Evolutionary conservation across 2,113 vertebrate species (phyloP).

Genomic region (Halichoeres trimaculatus): DNA sequence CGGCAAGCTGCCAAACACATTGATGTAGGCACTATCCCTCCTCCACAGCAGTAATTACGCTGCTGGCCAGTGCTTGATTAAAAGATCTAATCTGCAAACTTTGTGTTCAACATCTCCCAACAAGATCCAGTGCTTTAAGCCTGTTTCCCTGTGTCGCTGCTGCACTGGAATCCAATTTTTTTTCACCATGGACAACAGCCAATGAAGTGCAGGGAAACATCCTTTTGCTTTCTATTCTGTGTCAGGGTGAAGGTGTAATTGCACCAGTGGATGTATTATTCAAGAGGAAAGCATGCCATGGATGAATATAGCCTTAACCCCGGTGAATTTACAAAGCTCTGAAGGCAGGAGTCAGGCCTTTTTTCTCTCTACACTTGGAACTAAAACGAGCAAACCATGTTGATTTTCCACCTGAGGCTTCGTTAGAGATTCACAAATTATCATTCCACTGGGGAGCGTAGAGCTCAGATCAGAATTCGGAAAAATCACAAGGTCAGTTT

Average conservation of each 20-base stretch:
- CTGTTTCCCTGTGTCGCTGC: slow-evolving; percentile 19
- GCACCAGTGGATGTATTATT: slow-evolving; percentile 68
- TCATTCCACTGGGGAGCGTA: slow-evolving; percentile 1
- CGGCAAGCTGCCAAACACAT: slow-evolving; percentile 68
- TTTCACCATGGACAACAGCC: slow-evolving; percentile 45
- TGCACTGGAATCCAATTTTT: slow-evolving; percentile 25
- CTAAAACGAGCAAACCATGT: slow-evolving; percentile 4
- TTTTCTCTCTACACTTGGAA: slow-evolving; percentile 15
- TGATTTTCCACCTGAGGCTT: slow-evolving; percentile 37
- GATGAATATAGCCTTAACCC: slow-evolving; percentile 43
- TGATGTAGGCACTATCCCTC: slow-evolving; percentile 70
- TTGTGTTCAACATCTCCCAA: slow-evolving; percentile 70
- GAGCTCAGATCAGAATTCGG: neutral
- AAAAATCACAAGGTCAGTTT: slow-evolving; percentile 9
- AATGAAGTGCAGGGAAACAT: slow-evolving; percentile 56
- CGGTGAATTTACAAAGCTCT: slow-evolving; percentile 31
- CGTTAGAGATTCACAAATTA: slow-evolving; percentile 6
- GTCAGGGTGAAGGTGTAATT: slow-evolving; percentile 70
- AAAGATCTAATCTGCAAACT: slow-evolving; percentile 76
- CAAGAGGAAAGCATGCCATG: slow-evolving; percentile 46
- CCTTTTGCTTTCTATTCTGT: slow-evolving; percentile 60
- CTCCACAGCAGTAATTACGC: slow-evolving; percentile 71
- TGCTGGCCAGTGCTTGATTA: slow-evolving; percentile 73
- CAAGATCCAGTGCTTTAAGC: slow-evolving; percentile 58
- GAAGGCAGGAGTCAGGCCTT: slow-evolving; percentile 18